Conservation (phyloP, 1,140 invertebrate genomes). For the Scylla paramamosain region DNA sequence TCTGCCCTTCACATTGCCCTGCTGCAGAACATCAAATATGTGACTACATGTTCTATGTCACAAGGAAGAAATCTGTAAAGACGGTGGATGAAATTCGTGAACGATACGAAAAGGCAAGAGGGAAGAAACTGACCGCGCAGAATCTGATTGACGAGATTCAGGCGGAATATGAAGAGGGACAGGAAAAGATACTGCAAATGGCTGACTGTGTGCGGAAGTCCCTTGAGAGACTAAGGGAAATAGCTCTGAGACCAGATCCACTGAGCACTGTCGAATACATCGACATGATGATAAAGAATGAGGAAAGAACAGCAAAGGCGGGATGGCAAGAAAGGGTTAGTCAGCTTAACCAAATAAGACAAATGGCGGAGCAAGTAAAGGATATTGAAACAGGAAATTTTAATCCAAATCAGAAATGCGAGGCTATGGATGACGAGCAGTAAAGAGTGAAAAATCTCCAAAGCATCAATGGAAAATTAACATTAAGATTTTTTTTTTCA, state of each 20-base stretch:
- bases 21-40: neutral
- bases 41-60: neutral
- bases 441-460: too few species aligned
- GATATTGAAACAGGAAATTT: neutral
- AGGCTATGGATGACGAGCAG: too few species aligned
- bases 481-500: too few species aligned
- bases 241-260: neutral
- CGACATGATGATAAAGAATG: neutral
- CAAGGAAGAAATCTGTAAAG: neutral
- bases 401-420: too few species aligned
- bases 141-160: neutral
- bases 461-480: too few species aligned
- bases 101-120: neutral
- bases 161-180: neutral
- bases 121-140: neutral
- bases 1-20: neutral
- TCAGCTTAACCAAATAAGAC: neutral
- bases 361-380: neutral
- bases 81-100: neutral
- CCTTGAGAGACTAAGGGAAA: slow-evolving; percentile 29
- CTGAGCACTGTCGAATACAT: slow-evolving; percentile 2
- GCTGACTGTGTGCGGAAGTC: neutral
- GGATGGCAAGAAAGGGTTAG: neutral
- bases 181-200: neutral
- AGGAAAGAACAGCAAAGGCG: neutral